Conservation (phyloP, 1,140 invertebrate species). For the Daktulosphaira vitifoliae region DNA sequence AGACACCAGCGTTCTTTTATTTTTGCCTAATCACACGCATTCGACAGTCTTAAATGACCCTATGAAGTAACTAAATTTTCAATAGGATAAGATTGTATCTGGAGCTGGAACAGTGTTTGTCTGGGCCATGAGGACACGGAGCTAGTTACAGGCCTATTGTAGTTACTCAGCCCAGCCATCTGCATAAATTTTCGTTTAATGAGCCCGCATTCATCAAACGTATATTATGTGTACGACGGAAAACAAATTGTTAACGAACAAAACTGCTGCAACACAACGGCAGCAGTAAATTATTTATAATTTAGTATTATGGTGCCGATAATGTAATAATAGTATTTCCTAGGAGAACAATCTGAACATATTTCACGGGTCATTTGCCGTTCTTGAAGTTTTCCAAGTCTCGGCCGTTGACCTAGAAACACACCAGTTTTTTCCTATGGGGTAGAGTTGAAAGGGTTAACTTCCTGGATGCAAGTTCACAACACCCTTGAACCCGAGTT, state of each 20-base stretch:
- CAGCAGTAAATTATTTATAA: neutral
- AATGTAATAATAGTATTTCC: too few relatives aligned
- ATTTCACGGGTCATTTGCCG: too few relatives aligned
- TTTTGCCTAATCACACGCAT: neutral
- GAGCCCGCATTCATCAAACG: constrained; percentile 23
- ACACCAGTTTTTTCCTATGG: too few relatives aligned
- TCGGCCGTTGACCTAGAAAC: too few relatives aligned
- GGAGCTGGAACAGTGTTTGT: constrained; percentile 14
- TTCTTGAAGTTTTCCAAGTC: too few relatives aligned
- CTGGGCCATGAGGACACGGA: neutral
- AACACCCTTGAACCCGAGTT: too few relatives aligned
- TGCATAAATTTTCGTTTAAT: constrained; percentile 18
- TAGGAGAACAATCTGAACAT: too few relatives aligned
- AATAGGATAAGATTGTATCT: constrained; percentile 15
- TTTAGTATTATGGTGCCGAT: too few relatives aligned
- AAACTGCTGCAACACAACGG: neutral
- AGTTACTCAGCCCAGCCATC: neutral
- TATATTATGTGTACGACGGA: neutral
- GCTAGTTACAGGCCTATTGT: constrained; percentile 28
- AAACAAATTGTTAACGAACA: neutral
- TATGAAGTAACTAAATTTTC: constrained; percentile 27
- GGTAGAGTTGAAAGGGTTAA: too few relatives aligned
- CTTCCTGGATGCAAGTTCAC: too few relatives aligned
- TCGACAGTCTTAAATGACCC: neutral
- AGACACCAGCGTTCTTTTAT: too few relatives aligned